Evolutionary conservation across 2,113 vertebrate species (phyloP).

Genomic region (Stomatorhinus ivindoensis): DNA sequence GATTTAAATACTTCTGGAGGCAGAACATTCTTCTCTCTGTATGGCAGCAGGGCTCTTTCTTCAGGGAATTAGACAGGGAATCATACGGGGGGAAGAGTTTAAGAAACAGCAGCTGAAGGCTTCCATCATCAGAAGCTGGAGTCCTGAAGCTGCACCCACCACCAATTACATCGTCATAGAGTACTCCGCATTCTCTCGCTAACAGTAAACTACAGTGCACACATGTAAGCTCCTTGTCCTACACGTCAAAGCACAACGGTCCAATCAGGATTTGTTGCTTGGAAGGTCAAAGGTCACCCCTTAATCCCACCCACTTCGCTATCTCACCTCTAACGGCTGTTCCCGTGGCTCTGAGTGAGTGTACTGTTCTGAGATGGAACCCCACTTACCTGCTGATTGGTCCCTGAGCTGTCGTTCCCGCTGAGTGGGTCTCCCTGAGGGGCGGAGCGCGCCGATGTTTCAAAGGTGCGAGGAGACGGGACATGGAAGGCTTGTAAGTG

Average conservation of each 20-base stretch:
- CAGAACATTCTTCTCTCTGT: neutral
- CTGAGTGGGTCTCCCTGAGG: slow-evolving; percentile 73
- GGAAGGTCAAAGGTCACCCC: neutral
- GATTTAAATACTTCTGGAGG: slow-evolving; percentile 1
- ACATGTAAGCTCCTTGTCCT: neutral
- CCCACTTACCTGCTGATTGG: slow-evolving; percentile 65
- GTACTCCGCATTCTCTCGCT: neutral
- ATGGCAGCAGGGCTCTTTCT: neutral
- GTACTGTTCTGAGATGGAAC: too few species aligned
- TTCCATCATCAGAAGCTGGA: neutral
- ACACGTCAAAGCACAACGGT: neutral
- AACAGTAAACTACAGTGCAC: neutral
- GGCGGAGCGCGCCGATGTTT: slow-evolving; percentile 64
- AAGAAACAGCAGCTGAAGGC: neutral
- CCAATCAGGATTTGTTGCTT: neutral
- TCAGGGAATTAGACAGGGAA: neutral
- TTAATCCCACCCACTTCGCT: neutral
- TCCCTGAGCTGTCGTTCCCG: slow-evolving; percentile 69
- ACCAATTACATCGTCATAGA: neutral
- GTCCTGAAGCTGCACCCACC: neutral
- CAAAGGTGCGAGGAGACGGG: slow-evolving; percentile 59
- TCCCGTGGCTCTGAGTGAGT: neutral
- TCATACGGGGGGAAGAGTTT: neutral
- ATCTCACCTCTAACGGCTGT: neutral
- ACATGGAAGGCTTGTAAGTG: slow-evolving; percentile 58